Evolutionary conservation across 2,888 invertebrate species (phyloP).

Genomic region (Synergus japonicus): DNA sequence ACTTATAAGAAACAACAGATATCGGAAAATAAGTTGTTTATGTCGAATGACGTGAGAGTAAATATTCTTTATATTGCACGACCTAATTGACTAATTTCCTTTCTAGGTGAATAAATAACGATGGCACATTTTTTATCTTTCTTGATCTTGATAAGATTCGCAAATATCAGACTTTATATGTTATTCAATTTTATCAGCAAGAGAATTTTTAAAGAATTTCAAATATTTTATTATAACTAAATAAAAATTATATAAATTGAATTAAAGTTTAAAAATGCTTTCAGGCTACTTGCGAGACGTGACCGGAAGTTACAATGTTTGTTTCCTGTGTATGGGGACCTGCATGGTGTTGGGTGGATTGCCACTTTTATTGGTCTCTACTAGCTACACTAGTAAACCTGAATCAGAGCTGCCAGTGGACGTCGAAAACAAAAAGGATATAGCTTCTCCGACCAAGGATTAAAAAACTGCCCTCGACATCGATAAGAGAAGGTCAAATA

Average conservation of each 20-base stretch:
- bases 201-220: too few species aligned
- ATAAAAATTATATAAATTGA: background rate
- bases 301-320: conserved; percentile 85
- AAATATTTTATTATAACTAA: background rate
- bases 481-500: conserved; percentile 8
- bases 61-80: background rate
- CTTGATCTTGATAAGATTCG: conserved; percentile 5
- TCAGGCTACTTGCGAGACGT: conserved; percentile 83
- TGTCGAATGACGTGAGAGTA: background rate
- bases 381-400: conserved; percentile 61
- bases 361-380: conserved; percentile 80
- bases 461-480: conserved; percentile 31
- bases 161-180: background rate
- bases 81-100: conserved; percentile 21
- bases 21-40: background rate
- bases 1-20: background rate
- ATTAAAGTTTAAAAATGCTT: conserved; percentile 53
- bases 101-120: background rate
- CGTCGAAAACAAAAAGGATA: conserved; percentile 30
- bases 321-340: conserved; percentile 88
- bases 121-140: conserved; percentile 6
- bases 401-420: conserved; percentile 45
- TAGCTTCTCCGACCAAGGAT: conserved; percentile 22
- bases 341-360: conserved; percentile 86
- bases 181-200: background rate